A percentile compares a stretch with the other conserved stretches of the same genome.
Evolutionary conservation across 2,797 vertebrate species (phyloP).

Genomic region (Poecilia velifera): DNA sequence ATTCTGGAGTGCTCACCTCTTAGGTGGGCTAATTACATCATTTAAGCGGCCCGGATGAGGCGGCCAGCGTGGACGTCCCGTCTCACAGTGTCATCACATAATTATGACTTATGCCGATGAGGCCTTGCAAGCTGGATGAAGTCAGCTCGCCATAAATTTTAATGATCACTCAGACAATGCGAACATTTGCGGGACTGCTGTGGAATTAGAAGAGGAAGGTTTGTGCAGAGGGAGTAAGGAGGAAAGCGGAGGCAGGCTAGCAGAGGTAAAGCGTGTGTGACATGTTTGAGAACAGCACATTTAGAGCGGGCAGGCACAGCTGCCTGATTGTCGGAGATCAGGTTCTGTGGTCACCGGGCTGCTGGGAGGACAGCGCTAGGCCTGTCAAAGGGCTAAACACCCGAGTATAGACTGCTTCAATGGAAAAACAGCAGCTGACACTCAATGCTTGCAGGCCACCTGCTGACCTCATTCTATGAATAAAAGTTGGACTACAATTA

Average conservation of each 20-base stretch:
- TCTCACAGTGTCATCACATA: conserved; percentile 78
- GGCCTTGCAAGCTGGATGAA: conserved; percentile 78
- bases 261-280: conserved; percentile 12
- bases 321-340: conserved; percentile 61
- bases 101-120: conserved; percentile 83
- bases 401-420: conserved; percentile 65
- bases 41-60: conserved; percentile 74
- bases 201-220: conserved; percentile 60
- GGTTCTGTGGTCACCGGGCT: conserved; percentile 71
- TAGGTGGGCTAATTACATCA: conserved; percentile 80
- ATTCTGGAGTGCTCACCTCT: conserved; percentile 76
- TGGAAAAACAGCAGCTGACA: conserved; percentile 81
- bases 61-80: conserved; percentile 59
- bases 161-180: conserved; percentile 80
- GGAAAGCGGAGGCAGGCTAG: not conserved
- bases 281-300: conserved; percentile 53
- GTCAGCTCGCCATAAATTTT: conserved; percentile 82
- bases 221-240: conserved; percentile 28
- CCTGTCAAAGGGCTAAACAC: conserved; percentile 72
- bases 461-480: conserved; percentile 71
- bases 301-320: conserved; percentile 47
- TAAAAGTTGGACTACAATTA: conserved; percentile 31
- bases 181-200: conserved; percentile 62
- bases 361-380: conserved; percentile 62
- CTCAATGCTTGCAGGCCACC: conserved; percentile 61